Evolutionary conservation across 2,113 vertebrate species (phyloP).

Genomic region (Callospermophilus lateralis): DNA sequence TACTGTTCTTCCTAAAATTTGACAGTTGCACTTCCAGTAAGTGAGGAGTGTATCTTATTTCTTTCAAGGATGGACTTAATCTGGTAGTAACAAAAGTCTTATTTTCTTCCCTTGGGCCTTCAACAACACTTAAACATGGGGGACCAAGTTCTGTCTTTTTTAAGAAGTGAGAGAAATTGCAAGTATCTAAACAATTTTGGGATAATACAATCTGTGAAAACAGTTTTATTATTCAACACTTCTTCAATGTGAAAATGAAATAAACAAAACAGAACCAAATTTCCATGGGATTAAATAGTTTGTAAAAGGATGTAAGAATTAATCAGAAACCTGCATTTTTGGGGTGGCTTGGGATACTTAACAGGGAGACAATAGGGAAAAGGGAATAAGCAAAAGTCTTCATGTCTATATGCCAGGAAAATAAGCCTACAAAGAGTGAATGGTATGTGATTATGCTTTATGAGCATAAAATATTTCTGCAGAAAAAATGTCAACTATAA

Average conservation of each 20-base stretch:
- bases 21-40: background rate
- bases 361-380: background rate
- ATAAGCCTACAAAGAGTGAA: background rate
- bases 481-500: constrained; percentile 28
- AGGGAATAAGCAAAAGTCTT: background rate
- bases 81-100: constrained; percentile 13
- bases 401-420: background rate
- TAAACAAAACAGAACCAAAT: constrained; percentile 69
- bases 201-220: constrained; percentile 70
- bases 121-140: constrained; percentile 58
- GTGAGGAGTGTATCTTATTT: background rate
- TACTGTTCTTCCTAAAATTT: background rate
- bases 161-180: constrained; percentile 77
- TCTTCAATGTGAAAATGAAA: constrained; percentile 80
- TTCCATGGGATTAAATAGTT: background rate
- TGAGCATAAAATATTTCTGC: constrained; percentile 56
- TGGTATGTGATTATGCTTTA: background rate
- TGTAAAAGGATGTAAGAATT: constrained; percentile 39
- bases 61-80: constrained; percentile 12
- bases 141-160: constrained; percentile 68
- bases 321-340: constrained; percentile 21
- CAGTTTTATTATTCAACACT: constrained; percentile 79
- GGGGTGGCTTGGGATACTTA: background rate
- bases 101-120: constrained; percentile 1
- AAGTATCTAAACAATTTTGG: constrained; percentile 66